Conservation (phyloP, 2,113 vertebrate genomes). For the Tiliqua scincoides region DNA sequence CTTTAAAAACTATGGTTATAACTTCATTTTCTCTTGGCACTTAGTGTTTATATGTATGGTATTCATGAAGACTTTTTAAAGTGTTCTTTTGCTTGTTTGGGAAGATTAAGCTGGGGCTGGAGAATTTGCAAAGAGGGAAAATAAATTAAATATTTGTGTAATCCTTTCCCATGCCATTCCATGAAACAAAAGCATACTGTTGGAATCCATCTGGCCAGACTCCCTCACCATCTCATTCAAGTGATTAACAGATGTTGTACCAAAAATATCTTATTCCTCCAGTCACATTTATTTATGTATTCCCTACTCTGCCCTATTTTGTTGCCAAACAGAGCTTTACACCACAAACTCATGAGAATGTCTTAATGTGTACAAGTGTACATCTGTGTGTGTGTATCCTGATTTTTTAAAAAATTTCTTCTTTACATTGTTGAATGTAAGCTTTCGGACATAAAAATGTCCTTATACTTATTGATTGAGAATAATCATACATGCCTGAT, state of each 20-base stretch:
- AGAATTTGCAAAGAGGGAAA: constrained; percentile 56
- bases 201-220: constrained; percentile 45
- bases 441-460: background rate
- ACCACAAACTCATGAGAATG: background rate
- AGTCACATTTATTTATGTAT: constrained; percentile 60
- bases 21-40: constrained; percentile 38
- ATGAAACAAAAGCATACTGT: constrained; percentile 57
- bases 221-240: constrained; percentile 51
- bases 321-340: constrained; percentile 39
- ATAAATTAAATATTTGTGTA: constrained; percentile 67
- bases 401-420: background rate
- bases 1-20: constrained; percentile 4
- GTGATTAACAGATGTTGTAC: constrained; percentile 61
- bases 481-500: background rate
- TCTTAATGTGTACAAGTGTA: constrained; percentile 2
- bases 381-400: background rate
- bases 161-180: constrained; percentile 23
- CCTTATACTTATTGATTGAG: background rate
- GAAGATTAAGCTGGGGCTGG: constrained; percentile 45
- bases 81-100: constrained; percentile 47
- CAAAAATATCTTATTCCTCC: constrained; percentile 45
- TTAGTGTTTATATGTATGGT: constrained; percentile 37
- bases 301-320: constrained; percentile 36
- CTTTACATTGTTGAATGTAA: constrained; percentile 17
- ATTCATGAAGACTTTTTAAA: constrained; percentile 14